These are phyloP conservation scores for Callorhinus ursinus DNA, from an alignment of 2,113 vertebrate genomes.

Conservation along the genomic window DNA sequence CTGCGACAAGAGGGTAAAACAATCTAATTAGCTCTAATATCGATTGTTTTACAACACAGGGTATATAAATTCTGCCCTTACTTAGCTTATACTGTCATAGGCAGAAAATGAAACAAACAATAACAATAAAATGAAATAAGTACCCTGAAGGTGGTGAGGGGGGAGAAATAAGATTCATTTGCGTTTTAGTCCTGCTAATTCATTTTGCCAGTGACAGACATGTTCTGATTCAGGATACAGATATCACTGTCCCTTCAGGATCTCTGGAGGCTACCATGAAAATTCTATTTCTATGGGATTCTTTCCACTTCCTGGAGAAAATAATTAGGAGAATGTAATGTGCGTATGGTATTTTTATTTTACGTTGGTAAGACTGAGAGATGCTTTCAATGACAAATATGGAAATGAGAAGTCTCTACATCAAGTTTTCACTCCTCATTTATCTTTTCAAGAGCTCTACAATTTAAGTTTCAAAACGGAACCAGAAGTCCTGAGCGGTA, in stretches of 20 bases:
- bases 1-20: background rate
- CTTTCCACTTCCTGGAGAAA: background rate
- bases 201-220: background rate
- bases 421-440: background rate
- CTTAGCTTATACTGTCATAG: background rate
- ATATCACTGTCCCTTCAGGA: background rate
- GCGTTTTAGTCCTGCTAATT: background rate
- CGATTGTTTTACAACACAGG: background rate
- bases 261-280: conserved; percentile 19
- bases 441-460: background rate
- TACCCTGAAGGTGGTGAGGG: background rate
- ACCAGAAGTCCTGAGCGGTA: background rate
- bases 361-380: background rate
- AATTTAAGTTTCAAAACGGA: background rate
- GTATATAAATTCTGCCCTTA: background rate
- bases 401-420: conserved; percentile 13
- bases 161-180: background rate
- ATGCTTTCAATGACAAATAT: background rate
- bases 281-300: conserved; percentile 20
- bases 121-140: background rate
- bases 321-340: background rate
- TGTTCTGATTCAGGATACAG: background rate
- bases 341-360: background rate
- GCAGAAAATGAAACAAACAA: conserved; percentile 11
- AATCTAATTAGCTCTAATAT: background rate